Conservation (phyloP, 2,797 vertebrate genomes). For the Sparidentex hasta region DNA sequence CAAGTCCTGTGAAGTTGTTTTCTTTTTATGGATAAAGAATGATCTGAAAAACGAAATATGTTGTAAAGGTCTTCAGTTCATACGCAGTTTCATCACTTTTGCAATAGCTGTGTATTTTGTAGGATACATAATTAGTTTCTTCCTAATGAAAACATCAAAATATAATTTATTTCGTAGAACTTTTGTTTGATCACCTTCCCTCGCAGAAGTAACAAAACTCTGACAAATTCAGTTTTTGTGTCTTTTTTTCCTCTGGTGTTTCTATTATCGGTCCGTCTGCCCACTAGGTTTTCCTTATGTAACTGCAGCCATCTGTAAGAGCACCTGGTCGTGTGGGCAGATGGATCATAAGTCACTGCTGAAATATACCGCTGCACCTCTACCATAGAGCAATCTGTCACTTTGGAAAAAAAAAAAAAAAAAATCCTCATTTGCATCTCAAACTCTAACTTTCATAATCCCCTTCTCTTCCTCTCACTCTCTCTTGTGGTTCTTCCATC, state of each 20-base stretch:
- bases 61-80: background rate
- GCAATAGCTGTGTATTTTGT: background rate
- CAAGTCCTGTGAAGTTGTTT: background rate
- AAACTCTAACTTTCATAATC: background rate
- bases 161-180: background rate
- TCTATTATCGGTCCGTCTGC: slow-evolving; percentile 15
- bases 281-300: slow-evolving; percentile 38
- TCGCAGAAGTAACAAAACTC: background rate
- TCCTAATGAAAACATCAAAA: background rate
- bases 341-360: slow-evolving; percentile 35
- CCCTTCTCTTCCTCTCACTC: background rate
- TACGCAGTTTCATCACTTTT: background rate
- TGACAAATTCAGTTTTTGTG: background rate
- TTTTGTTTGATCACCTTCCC: background rate
- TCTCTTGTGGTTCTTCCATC: slow-evolving; percentile 20
- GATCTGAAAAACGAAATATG: background rate
- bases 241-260: background rate
- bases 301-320: slow-evolving; percentile 54
- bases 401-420: slow-evolving; percentile 19
- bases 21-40: background rate
- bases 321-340: slow-evolving; percentile 48
- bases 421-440: slow-evolving; percentile 32
- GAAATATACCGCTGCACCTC: slow-evolving; percentile 40
- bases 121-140: background rate
- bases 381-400: slow-evolving; percentile 38